Evolutionary conservation across 2,888 invertebrate species (phyloP).

Genomic region (Melikaiella ostensackeni): DNA sequence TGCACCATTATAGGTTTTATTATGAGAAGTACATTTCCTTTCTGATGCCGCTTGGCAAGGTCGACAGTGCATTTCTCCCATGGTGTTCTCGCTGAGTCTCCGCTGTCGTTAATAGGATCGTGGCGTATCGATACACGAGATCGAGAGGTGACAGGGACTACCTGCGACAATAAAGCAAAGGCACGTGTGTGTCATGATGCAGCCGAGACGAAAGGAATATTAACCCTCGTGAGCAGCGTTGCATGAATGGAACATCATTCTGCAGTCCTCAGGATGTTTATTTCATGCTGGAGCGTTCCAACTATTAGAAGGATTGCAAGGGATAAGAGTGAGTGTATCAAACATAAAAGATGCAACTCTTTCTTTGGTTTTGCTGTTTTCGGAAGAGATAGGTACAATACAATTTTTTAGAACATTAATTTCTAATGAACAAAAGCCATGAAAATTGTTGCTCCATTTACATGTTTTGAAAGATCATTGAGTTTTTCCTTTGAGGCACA

Average conservation of each 20-base stretch:
- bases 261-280: constrained; percentile 21
- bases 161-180: constrained; percentile 30
- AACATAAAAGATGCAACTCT: not conserved
- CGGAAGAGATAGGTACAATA: not conserved
- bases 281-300: not conserved
- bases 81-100: constrained; percentile 37
- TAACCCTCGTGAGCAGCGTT: constrained; percentile 28
- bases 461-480: not conserved
- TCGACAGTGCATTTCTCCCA: constrained; percentile 48
- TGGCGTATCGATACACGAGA: constrained; percentile 34
- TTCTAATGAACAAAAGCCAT: not conserved
- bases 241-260: constrained; percentile 37
- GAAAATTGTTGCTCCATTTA: not conserved
- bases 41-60: constrained; percentile 46
- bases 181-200: constrained; percentile 33
- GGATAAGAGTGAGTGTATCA: not conserved
- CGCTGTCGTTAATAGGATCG: constrained; percentile 11
- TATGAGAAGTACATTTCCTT: constrained; percentile 57
- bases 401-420: not conserved
- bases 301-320: not conserved
- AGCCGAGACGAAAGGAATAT: constrained; percentile 33
- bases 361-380: not conserved
- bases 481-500: not conserved
- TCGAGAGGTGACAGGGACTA: constrained; percentile 18
- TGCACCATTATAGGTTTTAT: constrained; percentile 62